Evolutionary conservation across 2,797 vertebrate species (phyloP), one percentile per base, ranked within the genome.

Genomic region (Oryzias sinensis): DNA sequence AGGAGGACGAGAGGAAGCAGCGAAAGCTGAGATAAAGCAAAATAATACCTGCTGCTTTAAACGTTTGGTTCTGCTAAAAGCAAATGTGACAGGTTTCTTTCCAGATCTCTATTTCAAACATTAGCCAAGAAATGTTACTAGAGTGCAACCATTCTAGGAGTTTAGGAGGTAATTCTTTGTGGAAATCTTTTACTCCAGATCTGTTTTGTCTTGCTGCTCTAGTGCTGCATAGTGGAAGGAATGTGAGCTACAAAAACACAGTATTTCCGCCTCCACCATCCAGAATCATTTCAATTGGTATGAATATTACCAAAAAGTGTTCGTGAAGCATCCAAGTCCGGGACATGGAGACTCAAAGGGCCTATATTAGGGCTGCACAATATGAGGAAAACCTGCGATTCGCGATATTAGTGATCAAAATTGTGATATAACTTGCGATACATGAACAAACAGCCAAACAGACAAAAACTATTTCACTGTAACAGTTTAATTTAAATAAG

Each of bases 171-270:
- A 16, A 60, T n/a, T 72, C 3, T 56, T 14, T 47, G 9, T 42
- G 51, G 33, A 45, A 15, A 55, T 78, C 43, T 50, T 76, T 65
- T 44, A 72, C 59, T 65, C n/a, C 40, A 53, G 22, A 62, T n/a
- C 41, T 54, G 51, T 33, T 52, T 40, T 66, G 48, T 41, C 44
- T 48, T 53, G 60, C 54, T 64, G 53, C 58, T 71, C 67, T 66
- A 50, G 77, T 68, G 60, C 61, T 58, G 50, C 68, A 75, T 65
- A 53, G 68, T 68, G 75, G 53, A 71, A 78, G 59, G 64, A 84
- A 86, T 78, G 65, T 59, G 53, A 80, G 63, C 59, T 40, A 42
- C 65, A 66, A 69, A 63, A 49, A 64, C 61, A 29, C 49, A 44
- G 4, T 43, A 65, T 45, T 33, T 49, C 68, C 44, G 18, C 14